These are phyloP conservation scores for Xenops minutus DNA, from an alignment of 2,797 vertebrate species.

Conservation along the genomic window DNA sequence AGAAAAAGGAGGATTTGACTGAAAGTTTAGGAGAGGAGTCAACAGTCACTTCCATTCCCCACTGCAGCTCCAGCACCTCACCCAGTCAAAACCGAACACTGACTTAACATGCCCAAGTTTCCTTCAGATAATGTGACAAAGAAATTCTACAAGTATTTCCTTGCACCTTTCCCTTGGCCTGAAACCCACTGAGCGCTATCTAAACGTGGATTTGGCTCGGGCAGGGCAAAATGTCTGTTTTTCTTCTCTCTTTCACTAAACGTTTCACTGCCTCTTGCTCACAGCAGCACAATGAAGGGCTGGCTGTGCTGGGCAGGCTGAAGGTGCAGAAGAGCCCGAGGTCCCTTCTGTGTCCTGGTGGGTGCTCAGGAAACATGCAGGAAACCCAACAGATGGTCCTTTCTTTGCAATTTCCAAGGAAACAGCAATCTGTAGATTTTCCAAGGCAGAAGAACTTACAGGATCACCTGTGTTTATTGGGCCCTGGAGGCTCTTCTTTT, in stretches of 20 bases:
- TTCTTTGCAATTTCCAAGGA: neutral
- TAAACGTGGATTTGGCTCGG: neutral
- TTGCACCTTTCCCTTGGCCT: neutral
- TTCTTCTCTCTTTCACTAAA: neutral
- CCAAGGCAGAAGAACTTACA: neutral
- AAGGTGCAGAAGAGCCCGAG: neutral
- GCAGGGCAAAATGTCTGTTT: neutral
- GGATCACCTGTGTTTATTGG: neutral
- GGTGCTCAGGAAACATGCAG: fast-evolving
- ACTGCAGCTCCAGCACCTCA: neutral
- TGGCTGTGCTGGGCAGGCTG: neutral
- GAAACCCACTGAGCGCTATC: neutral
- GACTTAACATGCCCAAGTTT: neutral
- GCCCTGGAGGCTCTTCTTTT: neutral
- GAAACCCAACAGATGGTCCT: neutral
- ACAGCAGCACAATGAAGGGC: fast-evolving
- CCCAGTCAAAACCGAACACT: neutral
- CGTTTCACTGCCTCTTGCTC: neutral
- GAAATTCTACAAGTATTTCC: neutral
- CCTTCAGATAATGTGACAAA: fast-evolving
- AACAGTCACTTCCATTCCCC: neutral
- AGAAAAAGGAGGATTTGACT: neutral
- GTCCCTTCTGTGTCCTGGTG: neutral
- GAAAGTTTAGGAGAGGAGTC: neutral
- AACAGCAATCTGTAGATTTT: neutral